Conservation (phyloP, 1,140 invertebrate genomes). For the Leguminivora glycinivorella region DNA sequence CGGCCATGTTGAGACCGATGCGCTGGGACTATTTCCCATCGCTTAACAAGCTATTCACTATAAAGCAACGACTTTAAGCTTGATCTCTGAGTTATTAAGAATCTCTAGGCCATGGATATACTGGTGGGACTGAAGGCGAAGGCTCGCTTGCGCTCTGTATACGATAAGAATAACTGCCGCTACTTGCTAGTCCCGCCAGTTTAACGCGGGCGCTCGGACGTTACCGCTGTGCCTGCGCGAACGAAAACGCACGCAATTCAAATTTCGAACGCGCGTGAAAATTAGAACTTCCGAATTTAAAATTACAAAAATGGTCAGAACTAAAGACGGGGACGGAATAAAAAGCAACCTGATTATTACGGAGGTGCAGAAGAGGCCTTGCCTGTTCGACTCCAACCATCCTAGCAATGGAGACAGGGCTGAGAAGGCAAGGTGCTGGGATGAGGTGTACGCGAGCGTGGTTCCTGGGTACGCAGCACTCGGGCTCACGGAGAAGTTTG, state of each 20-base stretch:
- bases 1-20: slow-evolving; percentile 21
- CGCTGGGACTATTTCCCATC: neutral
- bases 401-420: slow-evolving; percentile 65
- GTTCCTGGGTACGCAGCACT: slow-evolving; percentile 62
- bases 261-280: slow-evolving; percentile 36
- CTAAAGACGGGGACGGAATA: slow-evolving; percentile 63
- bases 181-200: slow-evolving; percentile 53
- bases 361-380: slow-evolving; percentile 66
- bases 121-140: neutral
- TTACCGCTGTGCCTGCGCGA: slow-evolving; percentile 38
- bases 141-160: neutral
- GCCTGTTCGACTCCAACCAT: slow-evolving; percentile 66
- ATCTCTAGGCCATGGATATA: neutral
- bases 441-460: slow-evolving; percentile 65
- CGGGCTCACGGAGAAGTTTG: slow-evolving; percentile 57
- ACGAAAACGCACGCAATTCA: slow-evolving; percentile 44
- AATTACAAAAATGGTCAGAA: slow-evolving; percentile 58
- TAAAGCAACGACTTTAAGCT: neutral
- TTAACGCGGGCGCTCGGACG: slow-evolving; percentile 65
- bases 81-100: neutral
- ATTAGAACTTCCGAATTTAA: slow-evolving; percentile 42
- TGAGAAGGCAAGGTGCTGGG: slow-evolving; percentile 67
- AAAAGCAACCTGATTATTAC: slow-evolving; percentile 62
- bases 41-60: neutral
- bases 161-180: slow-evolving; percentile 5